Conservation (phyloP, 2,113 vertebrate genomes). For the Tragelaphus buxtoni region DNA sequence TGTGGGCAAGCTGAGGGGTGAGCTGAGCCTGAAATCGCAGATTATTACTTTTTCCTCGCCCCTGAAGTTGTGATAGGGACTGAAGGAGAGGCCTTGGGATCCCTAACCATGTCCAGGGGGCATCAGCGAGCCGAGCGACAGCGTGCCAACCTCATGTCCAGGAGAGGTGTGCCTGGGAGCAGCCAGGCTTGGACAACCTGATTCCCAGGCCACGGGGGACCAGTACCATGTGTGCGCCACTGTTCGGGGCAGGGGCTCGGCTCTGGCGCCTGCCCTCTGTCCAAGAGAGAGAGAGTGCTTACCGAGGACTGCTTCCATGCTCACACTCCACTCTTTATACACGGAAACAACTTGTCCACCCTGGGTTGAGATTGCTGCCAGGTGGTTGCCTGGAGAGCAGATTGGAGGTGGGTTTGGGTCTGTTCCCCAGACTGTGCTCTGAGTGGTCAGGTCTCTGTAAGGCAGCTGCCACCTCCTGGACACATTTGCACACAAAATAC, state of each 20-base stretch:
- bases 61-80: neutral
- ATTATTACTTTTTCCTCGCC: neutral
- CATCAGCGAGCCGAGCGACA: neutral
- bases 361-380: neutral
- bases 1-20: neutral
- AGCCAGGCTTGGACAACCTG: too few species aligned
- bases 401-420: conserved; percentile 24
- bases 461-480: conserved; percentile 20
- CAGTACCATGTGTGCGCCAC: neutral
- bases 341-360: neutral
- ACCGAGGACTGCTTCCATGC: neutral
- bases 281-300: neutral
- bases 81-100: neutral
- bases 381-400: neutral
- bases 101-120: too few species aligned
- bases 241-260: neutral
- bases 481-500: neutral
- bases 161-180: neutral
- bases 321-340: neutral
- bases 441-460: neutral
- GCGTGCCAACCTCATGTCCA: neutral
- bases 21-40: neutral
- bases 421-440: conserved; percentile 8
- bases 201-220: neutral
- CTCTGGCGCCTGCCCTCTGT: neutral